Evolutionary conservation across 2,797 vertebrate genomes (phyloP), one percentile per base, ranked within the genome.

Genomic region (Melanotaenia parkinsoni): DNA sequence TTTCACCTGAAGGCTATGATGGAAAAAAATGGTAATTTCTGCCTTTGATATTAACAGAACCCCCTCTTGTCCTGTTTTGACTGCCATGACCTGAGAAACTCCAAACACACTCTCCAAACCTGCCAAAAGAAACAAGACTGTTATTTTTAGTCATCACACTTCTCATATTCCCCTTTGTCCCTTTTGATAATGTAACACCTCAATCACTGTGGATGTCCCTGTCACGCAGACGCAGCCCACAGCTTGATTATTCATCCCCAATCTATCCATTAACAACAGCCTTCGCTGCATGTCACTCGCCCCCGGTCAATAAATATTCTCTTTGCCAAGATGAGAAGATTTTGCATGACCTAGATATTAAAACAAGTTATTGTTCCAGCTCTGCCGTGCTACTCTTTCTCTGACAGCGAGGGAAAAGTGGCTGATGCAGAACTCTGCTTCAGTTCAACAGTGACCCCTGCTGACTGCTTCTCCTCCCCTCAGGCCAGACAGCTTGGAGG

Each of bases 361-460:
- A 90, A 94, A 88, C 71, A 83, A 84, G 82, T 89, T 84, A 90
- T 88, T 86, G 80, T 91, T 88, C 78, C 76, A 76, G 74, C 84
- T 70, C 77, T 79, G 88, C 89, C 79, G 78, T 74, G 65, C 80
- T 77, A 74, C 69, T 79, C 86, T 78, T 82, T 80, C 65, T 73
- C 64, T 70, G 71, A 80, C 70, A 77, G 70, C 50, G 73, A 69
- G 54, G 33, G 57, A 18, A 71, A 32, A 40, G 11, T 37, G 63
- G 43, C 63, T 20, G 45, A 71, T 56, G 59, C 13, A 30, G 72
- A 58, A 0, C 24, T 37, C 50, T 61, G 81, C 56, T 84, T 85
- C 80, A 72, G 91, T 76, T 90, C 90, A 93, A 93, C 90, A 93
- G 88, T 88, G 91, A 87, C 92, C 91, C 91, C 92, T 93, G 83